phyloP scores from a whole-genome alignment of 2,797 vertebrate species.

The Etheostoma nigrum region DNA sequence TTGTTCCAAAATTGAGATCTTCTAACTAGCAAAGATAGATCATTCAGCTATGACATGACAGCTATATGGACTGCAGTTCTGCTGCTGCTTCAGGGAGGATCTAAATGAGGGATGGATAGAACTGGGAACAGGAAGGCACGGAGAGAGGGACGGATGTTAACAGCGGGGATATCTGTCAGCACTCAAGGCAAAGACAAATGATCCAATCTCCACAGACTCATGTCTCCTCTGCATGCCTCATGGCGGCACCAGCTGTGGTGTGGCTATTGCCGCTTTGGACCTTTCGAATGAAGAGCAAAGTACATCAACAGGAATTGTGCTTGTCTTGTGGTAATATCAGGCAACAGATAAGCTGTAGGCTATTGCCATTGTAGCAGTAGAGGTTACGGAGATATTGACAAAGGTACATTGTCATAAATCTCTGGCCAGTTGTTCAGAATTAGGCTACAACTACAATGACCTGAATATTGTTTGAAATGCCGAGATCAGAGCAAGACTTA shows the following conservation, averaged over 20 bases:
- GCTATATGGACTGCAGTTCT: constrained; percentile 45
- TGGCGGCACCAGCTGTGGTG: constrained; percentile 44
- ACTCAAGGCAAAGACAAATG: constrained; percentile 74
- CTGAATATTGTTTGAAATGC: neutral
- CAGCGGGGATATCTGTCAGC: constrained; percentile 73
- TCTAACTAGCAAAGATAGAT: constrained; percentile 32
- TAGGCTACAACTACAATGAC: neutral
- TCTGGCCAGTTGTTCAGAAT: neutral
- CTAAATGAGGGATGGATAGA: constrained; percentile 51
- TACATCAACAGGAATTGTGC: constrained; percentile 13
- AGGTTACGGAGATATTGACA: neutral
- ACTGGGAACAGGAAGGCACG: constrained; percentile 51
- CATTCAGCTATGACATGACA: constrained; percentile 40
- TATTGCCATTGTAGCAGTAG: neutral
- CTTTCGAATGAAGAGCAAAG: constrained; percentile 1
- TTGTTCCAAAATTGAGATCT: constrained; percentile 19
- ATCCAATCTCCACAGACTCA: constrained; percentile 64
- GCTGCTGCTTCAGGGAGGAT: constrained; percentile 52
- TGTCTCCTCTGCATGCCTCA: constrained; percentile 44
- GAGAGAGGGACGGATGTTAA: constrained; percentile 59
- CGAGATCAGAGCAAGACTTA: neutral
- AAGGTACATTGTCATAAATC: neutral
- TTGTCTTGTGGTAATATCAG: constrained; percentile 2
- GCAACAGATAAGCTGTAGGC: neutral
- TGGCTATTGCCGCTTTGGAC: constrained; percentile 12